Evolutionary conservation across 2,797 vertebrate species (phyloP), one percentile per base, ranked within the genome.

Genomic region (Sebastes itinus): DNA sequence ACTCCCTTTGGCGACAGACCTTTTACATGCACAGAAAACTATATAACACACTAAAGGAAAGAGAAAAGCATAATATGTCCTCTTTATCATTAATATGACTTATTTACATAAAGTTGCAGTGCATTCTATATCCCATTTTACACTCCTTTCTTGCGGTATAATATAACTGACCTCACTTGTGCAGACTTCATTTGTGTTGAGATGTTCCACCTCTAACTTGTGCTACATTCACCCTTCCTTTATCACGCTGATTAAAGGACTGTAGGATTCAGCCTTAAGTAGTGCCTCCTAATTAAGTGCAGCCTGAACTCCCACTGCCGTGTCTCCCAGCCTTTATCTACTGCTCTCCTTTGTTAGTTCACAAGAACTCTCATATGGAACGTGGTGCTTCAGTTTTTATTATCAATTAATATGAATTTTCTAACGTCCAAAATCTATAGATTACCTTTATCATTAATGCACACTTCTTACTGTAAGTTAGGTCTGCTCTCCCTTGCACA

Each of bases 181-280:
- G 52, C 30, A 25, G 72, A 71, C 9, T 71, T 64, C 49, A 74
- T 77, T 87, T 77, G 28, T 65, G 70, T 70, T 55, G 60, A 84
- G 63, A 75, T 68, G 52, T 80, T 74, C 72, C 65, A 63, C 63
- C 78, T 80, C 49, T 32, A 66, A 67, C 76, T 73, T 59, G 25
- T 74, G 56, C 72, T 74, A 18, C 66, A 80, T 70, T 65, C 54
- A 35, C 55, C 33, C 55, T 75, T 79, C 59, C 66, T 87, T 75
- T 79, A 81, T 84, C 72, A 64, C 28, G 13, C 52, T 76, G 72
- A 83, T 88, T 87, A 87, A 86, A 84, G 66, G n/a, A 82, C 46
- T 56, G 60, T 12, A 22, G 42, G 63, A 70, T 84, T 71, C 65
- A 33, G 62, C 65, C 65, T 81, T 69, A 83, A 84, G 86, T 54